Conservation (phyloP, 1,140 invertebrate genomes). For the Eulimnadia texana region DNA sequence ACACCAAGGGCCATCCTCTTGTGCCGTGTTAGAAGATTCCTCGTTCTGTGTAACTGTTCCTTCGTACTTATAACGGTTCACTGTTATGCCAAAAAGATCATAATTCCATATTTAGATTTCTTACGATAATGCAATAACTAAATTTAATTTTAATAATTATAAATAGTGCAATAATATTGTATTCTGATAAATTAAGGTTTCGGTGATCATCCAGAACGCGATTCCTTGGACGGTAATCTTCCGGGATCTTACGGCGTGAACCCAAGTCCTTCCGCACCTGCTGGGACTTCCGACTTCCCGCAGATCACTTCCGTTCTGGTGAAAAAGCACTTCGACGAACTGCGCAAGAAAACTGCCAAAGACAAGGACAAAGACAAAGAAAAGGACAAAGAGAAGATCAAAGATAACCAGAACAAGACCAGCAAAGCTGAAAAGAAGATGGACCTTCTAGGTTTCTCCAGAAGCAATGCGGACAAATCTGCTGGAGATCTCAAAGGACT, state of each 20-base stretch:
- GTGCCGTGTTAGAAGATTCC: no score
- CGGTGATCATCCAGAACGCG: constrained; percentile 36
- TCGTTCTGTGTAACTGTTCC: no score
- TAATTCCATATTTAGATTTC: no score
- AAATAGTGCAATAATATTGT: not conserved
- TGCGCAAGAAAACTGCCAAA: not conserved
- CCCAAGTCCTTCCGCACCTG: no score
- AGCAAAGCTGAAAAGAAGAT: not conserved
- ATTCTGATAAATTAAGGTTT: constrained; percentile 24
- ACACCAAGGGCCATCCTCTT: no score
- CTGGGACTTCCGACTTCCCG: not conserved
- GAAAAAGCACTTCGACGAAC: not conserved
- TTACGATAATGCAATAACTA: no score
- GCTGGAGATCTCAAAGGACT: not conserved
- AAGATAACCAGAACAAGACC: not conserved
- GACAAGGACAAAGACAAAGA: not conserved
- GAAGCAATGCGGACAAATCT: not conserved
- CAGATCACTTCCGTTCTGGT: not conserved
- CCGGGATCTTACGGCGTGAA: constrained; percentile 15
- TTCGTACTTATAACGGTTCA: no score
- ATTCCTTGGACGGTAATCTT: constrained; percentile 34
- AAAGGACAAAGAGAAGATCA: not conserved
- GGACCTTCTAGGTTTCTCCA: not conserved
- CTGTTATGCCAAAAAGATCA: no score
- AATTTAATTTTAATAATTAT: no score